Conservation (phyloP, 2,888 invertebrate species). For the Orchesella flavescens region DNA sequence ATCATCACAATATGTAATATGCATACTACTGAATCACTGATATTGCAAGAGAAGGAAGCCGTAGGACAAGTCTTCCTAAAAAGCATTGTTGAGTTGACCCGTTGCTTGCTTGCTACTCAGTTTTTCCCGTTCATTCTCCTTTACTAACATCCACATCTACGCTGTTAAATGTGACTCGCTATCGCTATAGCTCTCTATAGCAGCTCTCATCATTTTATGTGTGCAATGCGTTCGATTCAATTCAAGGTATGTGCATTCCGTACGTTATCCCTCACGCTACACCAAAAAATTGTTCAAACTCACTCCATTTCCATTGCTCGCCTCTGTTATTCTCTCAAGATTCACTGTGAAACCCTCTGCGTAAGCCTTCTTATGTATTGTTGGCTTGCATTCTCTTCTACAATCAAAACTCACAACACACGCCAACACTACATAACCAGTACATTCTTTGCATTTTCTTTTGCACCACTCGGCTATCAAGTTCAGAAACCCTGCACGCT, state of each 20-base stretch:
- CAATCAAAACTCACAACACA: constrained; percentile 33
- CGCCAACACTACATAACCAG: constrained; percentile 26
- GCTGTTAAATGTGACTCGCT: not conserved
- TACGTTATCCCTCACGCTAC: not conserved
- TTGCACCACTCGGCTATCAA: constrained; percentile 48
- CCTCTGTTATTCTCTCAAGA: not conserved
- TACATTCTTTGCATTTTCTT: constrained; percentile 8
- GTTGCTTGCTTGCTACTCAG: constrained; percentile 36
- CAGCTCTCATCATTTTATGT: constrained; percentile 3
- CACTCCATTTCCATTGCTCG: not conserved
- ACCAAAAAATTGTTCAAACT: not conserved
- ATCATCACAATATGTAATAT: not conserved
- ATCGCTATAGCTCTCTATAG: not conserved
- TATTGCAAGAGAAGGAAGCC: constrained; percentile 13
- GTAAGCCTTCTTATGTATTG: not conserved
- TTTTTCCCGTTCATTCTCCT: constrained; percentile 54
- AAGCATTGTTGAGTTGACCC: constrained; percentile 59
- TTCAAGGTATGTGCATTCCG: constrained; percentile 7
- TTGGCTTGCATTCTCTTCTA: not conserved
- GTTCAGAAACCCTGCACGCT: constrained; percentile 55
- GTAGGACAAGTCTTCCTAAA: constrained; percentile 40
- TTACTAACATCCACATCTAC: not conserved
- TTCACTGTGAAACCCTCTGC: not conserved
- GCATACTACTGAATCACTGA: not conserved
- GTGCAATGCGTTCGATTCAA: not conserved